Evolutionary conservation across 2,113 vertebrate genomes (phyloP).

Genomic region (Sinocyclocheilus maitianheensis): DNA sequence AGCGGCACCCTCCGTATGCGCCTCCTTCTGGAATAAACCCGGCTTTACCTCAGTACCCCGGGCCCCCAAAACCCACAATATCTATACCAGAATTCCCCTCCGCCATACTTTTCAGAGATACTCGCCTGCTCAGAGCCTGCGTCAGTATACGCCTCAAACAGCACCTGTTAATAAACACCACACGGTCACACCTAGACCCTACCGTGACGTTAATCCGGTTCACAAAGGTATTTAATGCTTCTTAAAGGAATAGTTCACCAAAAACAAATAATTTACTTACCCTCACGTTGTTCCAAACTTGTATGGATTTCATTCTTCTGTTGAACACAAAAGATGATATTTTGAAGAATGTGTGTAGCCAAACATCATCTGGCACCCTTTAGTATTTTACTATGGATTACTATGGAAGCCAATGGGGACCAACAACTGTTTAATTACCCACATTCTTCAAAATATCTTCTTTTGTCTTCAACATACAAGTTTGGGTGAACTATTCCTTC

Average conservation of each 20-base stretch:
- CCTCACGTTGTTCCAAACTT: background rate
- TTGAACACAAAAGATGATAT: background rate
- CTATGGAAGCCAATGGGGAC: too few relatives aligned
- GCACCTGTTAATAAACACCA: conserved; percentile 61
- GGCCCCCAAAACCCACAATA: background rate
- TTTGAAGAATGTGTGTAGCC: background rate
- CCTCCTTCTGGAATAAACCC: conserved; percentile 47
- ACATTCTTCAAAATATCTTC: too few relatives aligned
- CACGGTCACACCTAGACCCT: conserved; percentile 20
- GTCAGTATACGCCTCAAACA: conserved; percentile 36
- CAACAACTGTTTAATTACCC: too few relatives aligned
- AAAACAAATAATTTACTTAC: background rate
- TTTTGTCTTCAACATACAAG: too few relatives aligned
- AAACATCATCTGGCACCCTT: too few relatives aligned
- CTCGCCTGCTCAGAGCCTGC: conserved; percentile 24
- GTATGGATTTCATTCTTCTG: background rate
- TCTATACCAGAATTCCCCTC: background rate
- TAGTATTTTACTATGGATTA: too few relatives aligned
- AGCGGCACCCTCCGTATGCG: conserved; percentile 38
- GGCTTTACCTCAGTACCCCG: background rate
- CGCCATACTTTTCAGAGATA: background rate
- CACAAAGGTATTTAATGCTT: conserved; percentile 44
- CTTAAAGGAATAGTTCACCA: background rate
- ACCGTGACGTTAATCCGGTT: background rate
- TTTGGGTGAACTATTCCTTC: background rate